Evolutionary conservation across 2,888 invertebrate species (phyloP).

Genomic region (Aspidapion aeneum): DNA sequence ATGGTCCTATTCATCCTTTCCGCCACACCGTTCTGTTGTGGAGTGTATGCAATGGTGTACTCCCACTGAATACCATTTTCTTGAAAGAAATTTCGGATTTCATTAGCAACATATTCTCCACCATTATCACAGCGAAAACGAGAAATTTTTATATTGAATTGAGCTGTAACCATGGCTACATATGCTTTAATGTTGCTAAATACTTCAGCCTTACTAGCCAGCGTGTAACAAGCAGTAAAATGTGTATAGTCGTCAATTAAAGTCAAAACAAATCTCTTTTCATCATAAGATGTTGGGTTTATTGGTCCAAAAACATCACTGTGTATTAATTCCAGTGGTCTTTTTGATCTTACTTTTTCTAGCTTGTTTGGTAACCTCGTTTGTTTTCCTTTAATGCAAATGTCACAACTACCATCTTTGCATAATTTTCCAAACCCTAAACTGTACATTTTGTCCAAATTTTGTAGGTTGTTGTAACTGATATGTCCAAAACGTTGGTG

Average conservation of each 20-base stretch:
- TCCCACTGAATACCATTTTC: slow-evolving; percentile 4
- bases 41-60: slow-evolving; percentile 7
- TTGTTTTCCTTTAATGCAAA: no score
- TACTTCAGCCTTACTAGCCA: slow-evolving; percentile 1
- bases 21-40: slow-evolving; percentile 9
- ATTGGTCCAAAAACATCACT: slow-evolving; percentile 8
- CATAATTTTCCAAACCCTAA: background rate
- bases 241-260: slow-evolving; percentile 3
- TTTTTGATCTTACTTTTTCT: slow-evolving; percentile 1
- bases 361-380: slow-evolving; percentile 9
- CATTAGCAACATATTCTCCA: slow-evolving; percentile 4
- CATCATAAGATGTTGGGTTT: slow-evolving; percentile 3
- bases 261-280: slow-evolving; percentile 3
- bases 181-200: slow-evolving; percentile 5
- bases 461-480: slow-evolving; percentile 2
- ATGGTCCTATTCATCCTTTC: slow-evolving; percentile 10
- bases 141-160: background rate
- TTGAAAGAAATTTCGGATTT: slow-evolving; percentile 7
- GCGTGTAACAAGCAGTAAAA: slow-evolving; percentile 2
- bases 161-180: background rate
- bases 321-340: slow-evolving; percentile 7
- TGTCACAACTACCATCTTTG: background rate
- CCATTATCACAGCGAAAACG: slow-evolving; percentile 12
- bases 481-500: slow-evolving; percentile 6
- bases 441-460: slow-evolving; percentile 4